phyloP scores from a whole-genome alignment of 1,140 invertebrate genomes.

The Diprion similis region DNA sequence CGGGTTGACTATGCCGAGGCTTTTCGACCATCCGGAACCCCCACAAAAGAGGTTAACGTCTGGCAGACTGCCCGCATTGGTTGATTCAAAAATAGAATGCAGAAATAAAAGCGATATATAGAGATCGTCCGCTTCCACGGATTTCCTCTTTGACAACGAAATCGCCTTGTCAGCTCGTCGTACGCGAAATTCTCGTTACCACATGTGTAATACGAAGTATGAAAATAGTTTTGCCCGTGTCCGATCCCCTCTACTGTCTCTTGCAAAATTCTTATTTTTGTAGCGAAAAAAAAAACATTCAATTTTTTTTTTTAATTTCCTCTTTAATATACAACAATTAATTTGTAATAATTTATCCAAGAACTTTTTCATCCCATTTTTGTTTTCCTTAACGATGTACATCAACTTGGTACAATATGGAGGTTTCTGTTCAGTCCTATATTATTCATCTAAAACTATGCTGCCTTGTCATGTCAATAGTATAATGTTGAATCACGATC shows the following conservation, averaged over 20 bases:
- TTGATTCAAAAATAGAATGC: background rate
- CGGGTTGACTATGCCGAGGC: no score
- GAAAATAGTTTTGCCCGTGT: no score
- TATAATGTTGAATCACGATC: constrained; percentile 15
- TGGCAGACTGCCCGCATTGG: constrained; percentile 6
- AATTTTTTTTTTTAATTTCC: background rate
- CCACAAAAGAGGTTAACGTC: background rate
- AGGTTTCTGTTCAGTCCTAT: no score
- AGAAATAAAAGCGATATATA: background rate
- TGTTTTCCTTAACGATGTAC: no score
- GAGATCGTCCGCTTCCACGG: no score
- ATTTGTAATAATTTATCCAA: constrained; percentile 8
- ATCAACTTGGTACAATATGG: no score
- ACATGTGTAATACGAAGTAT: no score
- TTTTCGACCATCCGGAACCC: background rate
- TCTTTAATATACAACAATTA: background rate
- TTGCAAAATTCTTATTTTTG: background rate
- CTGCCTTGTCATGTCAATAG: background rate
- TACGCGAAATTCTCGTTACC: no score
- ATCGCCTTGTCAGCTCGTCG: no score
- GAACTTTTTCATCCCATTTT: constrained; percentile 7
- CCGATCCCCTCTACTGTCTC: no score
- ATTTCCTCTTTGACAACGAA: no score
- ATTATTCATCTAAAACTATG: no score
- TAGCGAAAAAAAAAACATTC: background rate